Evolutionary conservation across 2,888 invertebrate species (phyloP).

Genomic region (Ophion ellenae): DNA sequence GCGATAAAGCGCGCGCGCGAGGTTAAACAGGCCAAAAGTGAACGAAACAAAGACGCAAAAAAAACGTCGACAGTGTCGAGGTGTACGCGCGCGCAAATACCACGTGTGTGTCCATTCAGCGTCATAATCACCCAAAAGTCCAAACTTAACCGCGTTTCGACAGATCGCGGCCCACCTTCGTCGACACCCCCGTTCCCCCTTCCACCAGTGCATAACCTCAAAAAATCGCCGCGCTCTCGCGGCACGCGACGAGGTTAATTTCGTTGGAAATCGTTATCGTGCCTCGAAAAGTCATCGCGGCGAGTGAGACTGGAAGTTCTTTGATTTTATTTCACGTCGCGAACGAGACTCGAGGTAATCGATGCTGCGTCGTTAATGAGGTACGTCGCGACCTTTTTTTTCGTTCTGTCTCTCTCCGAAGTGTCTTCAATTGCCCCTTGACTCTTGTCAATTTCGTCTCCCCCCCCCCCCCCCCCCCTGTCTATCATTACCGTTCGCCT

Average conservation of each 20-base stretch:
- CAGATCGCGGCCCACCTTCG: constrained; percentile 6
- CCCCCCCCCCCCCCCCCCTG: neutral
- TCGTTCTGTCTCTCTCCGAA: neutral
- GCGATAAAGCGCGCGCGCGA: neutral
- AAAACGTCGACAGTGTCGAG: neutral
- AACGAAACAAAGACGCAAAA: neutral
- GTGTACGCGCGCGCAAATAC: constrained; percentile 20
- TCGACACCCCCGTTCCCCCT: neutral
- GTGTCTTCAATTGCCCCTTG: constrained; percentile 29
- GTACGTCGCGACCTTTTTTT: constrained; percentile 22
- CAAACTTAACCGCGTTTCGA: constrained; percentile 32
- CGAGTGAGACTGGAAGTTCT: neutral
- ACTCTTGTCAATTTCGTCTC: constrained; percentile 26
- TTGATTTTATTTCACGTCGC: neutral
- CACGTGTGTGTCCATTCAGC: constrained; percentile 26
- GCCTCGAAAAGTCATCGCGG: neutral
- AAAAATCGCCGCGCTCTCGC: constrained; percentile 10
- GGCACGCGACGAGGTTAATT: too few species aligned
- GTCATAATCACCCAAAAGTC: constrained; percentile 1
- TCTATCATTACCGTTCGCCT: neutral
- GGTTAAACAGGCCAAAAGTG: neutral
- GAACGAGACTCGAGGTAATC: constrained; percentile 37
- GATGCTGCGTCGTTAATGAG: constrained; percentile 52
- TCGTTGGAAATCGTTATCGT: neutral
- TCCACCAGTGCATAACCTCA: neutral